Evolutionary conservation across 2,888 invertebrate genomes (phyloP).

Genomic region (Idaea biselata): DNA sequence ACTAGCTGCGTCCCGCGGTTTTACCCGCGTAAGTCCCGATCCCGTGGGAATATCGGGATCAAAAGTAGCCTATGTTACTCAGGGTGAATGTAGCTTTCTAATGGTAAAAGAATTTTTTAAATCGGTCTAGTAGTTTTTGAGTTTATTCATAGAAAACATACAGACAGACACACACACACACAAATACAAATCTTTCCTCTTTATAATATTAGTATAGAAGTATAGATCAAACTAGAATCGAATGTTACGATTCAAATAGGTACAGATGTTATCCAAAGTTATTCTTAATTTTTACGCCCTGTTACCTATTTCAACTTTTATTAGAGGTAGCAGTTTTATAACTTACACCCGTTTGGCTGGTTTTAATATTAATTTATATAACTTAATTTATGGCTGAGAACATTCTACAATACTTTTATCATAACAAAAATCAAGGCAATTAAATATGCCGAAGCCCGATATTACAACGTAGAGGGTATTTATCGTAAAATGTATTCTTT

Average conservation of each 20-base stretch:
- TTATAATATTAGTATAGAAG: too few relatives aligned
- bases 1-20: too few relatives aligned
- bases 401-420: slow-evolving; percentile 3
- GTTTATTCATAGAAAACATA: too few relatives aligned
- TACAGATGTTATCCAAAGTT: slow-evolving; percentile 1
- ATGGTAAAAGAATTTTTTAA: too few relatives aligned
- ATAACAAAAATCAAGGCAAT: slow-evolving; percentile 16
- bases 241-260: background rate
- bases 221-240: too few relatives aligned
- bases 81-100: too few relatives aligned
- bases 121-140: too few relatives aligned
- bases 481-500: slow-evolving; percentile 29
- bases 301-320: background rate
- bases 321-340: background rate
- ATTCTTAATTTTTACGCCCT: background rate
- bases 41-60: too few relatives aligned
- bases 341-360: background rate
- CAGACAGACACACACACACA: too few relatives aligned
- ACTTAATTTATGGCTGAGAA: background rate
- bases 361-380: background rate
- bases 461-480: slow-evolving; percentile 11
- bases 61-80: too few relatives aligned
- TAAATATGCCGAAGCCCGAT: background rate
- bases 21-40: too few relatives aligned
- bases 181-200: too few relatives aligned